A percentile compares a stretch with the other conserved stretches of the same genome.
Conservation (phyloP, 2,888 invertebrate genomes). For the Dynastes hyllus region DNA sequence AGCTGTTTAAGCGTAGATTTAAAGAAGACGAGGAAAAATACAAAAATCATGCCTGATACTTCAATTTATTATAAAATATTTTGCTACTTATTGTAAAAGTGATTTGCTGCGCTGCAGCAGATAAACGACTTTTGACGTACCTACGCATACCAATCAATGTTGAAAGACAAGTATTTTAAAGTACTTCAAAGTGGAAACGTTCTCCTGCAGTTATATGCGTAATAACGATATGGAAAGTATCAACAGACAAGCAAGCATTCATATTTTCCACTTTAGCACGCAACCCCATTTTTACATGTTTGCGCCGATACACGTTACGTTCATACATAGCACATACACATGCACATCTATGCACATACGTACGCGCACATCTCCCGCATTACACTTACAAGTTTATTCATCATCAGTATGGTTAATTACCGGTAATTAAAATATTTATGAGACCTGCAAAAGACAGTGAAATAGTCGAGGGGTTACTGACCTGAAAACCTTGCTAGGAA, state of each 20-base stretch:
- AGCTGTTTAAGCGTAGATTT: too few relatives aligned
- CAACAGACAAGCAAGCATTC: slow-evolving; percentile 4
- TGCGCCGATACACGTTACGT: neutral
- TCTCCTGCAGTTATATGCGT: neutral
- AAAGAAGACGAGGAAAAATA: too few relatives aligned
- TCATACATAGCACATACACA: slow-evolving; percentile 17
- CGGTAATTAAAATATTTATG: slow-evolving; percentile 49
- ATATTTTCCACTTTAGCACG: slow-evolving; percentile 29
- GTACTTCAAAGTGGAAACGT: neutral
- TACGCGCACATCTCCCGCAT: neutral
- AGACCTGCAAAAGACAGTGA: slow-evolving; percentile 41
- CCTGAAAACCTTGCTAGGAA: slow-evolving; percentile 78
- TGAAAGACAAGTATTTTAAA: neutral
- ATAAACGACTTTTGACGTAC: too few relatives aligned
- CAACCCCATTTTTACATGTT: slow-evolving; percentile 26
- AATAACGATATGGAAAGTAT: slow-evolving; percentile 22
- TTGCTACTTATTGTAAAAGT: too few relatives aligned
- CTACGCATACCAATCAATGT: too few relatives aligned
- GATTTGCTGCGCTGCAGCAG: too few relatives aligned
- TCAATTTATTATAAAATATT: too few relatives aligned
- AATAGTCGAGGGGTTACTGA: slow-evolving; percentile 67
- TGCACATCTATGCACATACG: slow-evolving; percentile 16
- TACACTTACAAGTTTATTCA: slow-evolving; percentile 44
- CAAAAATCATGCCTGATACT: too few relatives aligned
- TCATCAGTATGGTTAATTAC: slow-evolving; percentile 45